These are phyloP conservation scores for Hoplodrina ambigua DNA, from an alignment of 2,888 invertebrate genomes.

Conservation along the genomic window DNA sequence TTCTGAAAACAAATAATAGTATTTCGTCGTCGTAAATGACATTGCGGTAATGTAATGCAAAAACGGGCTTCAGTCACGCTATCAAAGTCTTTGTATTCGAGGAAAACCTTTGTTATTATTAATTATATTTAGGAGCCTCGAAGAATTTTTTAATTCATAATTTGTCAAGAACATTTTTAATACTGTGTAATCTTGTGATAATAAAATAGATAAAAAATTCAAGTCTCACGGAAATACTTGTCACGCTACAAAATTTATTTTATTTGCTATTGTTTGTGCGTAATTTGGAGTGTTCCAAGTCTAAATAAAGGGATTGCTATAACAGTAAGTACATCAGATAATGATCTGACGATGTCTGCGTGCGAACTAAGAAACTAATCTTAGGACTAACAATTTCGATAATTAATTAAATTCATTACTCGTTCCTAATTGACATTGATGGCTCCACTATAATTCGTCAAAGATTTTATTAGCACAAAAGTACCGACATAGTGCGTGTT, in stretches of 20 bases:
- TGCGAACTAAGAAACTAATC: slow-evolving; percentile 19
- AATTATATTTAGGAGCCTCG: not conserved
- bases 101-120: slow-evolving; percentile 39
- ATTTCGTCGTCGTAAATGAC: slow-evolving; percentile 59
- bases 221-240: slow-evolving; percentile 11
- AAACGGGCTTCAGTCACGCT: slow-evolving; percentile 62
- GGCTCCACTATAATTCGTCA: slow-evolving; percentile 29
- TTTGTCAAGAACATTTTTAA: slow-evolving; percentile 25
- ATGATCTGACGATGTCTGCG: not conserved
- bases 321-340: not conserved
- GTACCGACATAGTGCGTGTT: not conserved
- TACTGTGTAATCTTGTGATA: slow-evolving; percentile 14
- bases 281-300: slow-evolving; percentile 11
- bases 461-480: slow-evolving; percentile 10
- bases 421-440: slow-evolving; percentile 51
- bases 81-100: slow-evolving; percentile 55
- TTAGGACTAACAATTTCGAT: slow-evolving; percentile 15
- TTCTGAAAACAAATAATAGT: slow-evolving; percentile 56
- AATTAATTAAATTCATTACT: slow-evolving; percentile 24
- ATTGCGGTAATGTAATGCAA: slow-evolving; percentile 49
- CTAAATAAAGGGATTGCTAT: not conserved
- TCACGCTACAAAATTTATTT: slow-evolving; percentile 14
- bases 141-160: slow-evolving; percentile 16
- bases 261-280: slow-evolving; percentile 13
- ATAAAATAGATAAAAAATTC: slow-evolving; percentile 8